Conservation (phyloP, 2,797 vertebrate species). For the Dipus sagitta region DNA sequence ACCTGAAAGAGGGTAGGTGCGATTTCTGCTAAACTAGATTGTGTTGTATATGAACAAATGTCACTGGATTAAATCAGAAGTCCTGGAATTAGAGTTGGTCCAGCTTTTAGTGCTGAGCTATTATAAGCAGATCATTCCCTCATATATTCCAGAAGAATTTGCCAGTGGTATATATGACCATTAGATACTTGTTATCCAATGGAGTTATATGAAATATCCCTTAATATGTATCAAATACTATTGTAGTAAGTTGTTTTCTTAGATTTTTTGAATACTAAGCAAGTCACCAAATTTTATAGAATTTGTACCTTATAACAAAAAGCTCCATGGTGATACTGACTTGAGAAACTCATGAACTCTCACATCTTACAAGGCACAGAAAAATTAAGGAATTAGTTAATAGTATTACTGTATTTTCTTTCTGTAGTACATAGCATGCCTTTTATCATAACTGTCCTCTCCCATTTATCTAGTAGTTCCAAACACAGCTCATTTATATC, state of each 20-base stretch:
- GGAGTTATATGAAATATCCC: slow-evolving; percentile 19
- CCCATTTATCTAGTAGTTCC: not conserved
- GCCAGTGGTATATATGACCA: not conserved
- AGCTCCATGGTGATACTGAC: slow-evolving; percentile 9
- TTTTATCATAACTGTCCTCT: not conserved
- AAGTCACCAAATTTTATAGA: slow-evolving; percentile 19
- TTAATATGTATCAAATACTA: slow-evolving; percentile 11
- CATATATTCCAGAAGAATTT: not conserved
- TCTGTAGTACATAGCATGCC: not conserved
- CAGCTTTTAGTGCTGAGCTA: not conserved
- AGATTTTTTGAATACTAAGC: slow-evolving; percentile 2
- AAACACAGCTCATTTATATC: not conserved
- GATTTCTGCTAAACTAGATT: slow-evolving; percentile 10
- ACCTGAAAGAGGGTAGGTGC: not conserved
- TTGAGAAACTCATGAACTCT: not conserved
- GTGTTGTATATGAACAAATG: not conserved
- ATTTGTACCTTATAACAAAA: slow-evolving; percentile 43
- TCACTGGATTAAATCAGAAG: not conserved
- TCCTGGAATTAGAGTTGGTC: not conserved
- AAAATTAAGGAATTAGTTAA: not conserved
- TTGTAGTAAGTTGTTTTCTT: slow-evolving; percentile 25
- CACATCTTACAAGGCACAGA: not conserved
- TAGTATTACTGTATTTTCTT: slow-evolving; percentile 20
- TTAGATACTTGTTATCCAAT: not conserved
- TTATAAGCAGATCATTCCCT: not conserved